Evolutionary conservation across 2,888 invertebrate genomes (phyloP).

Genomic region (Zele albiditarsus): DNA sequence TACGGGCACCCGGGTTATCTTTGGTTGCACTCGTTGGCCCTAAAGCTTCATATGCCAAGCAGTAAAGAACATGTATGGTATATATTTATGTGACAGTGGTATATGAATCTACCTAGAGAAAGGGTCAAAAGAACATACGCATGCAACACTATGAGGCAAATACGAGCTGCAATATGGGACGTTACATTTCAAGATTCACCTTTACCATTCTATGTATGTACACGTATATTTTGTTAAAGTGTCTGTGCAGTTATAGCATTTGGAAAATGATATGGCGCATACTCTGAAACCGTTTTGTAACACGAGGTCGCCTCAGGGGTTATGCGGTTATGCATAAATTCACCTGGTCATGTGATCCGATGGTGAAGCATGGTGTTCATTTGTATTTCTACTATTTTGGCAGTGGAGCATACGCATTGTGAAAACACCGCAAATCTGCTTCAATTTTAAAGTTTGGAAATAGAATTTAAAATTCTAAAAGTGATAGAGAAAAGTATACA

Average conservation of each 20-base stretch:
- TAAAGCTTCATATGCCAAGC: conserved; percentile 24
- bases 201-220: not conserved
- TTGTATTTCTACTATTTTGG: not conserved
- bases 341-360: not conserved
- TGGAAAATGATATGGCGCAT: conserved; percentile 62
- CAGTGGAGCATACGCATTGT: too few relatives aligned
- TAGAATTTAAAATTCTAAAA: too few relatives aligned
- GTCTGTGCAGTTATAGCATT: conserved; percentile 11
- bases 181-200: not conserved
- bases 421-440: too few relatives aligned
- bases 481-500: too few relatives aligned
- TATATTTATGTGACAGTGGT: conserved; percentile 23
- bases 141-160: conserved; percentile 35
- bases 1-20: conserved; percentile 56
- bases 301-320: not conserved
- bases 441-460: too few relatives aligned
- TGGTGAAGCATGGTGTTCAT: not conserved
- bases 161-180: not conserved
- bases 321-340: not conserved
- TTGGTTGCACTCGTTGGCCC: conserved; percentile 48
- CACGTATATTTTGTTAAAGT: not conserved
- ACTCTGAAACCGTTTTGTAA: conserved; percentile 59
- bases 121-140: conserved; percentile 39
- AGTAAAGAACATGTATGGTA: conserved; percentile 12
- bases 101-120: not conserved